Percentiles rank a stretch among this genome's conserved stretches.
These are phyloP conservation scores for Staurois parvus DNA, from an alignment of 2,797 vertebrate species.

Conservation along the genomic window DNA sequence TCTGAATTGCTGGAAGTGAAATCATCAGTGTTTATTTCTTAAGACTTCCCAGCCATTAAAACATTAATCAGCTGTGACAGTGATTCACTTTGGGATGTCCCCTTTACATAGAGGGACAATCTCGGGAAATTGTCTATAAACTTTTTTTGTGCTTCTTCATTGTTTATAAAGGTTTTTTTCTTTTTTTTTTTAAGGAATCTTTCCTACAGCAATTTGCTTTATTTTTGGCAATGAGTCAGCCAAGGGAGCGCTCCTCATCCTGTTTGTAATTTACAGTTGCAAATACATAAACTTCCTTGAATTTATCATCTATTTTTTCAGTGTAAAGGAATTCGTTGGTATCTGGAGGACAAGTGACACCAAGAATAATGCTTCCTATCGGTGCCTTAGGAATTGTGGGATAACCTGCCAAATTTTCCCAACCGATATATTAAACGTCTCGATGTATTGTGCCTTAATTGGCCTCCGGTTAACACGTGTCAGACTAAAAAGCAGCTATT, in stretches of 20 bases:
- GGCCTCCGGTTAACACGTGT: slow-evolving; percentile 21
- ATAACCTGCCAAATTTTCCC: slow-evolving; percentile 54
- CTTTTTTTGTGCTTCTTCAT: neutral
- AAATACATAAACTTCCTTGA: slow-evolving; percentile 67
- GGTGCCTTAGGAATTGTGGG: slow-evolving; percentile 45
- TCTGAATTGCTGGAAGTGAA: slow-evolving; percentile 46
- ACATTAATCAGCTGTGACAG: slow-evolving; percentile 42
- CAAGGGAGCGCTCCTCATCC: slow-evolving; percentile 59
- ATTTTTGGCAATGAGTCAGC: slow-evolving; percentile 69
- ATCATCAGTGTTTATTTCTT: neutral
- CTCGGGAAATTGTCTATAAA: slow-evolving; percentile 27
- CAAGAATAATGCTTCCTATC: slow-evolving; percentile 56
- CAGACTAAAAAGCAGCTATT: slow-evolving; percentile 30
- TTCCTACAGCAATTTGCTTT: slow-evolving; percentile 65
- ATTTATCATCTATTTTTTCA: slow-evolving; percentile 64
- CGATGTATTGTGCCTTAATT: slow-evolving; percentile 54
- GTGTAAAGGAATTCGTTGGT: slow-evolving; percentile 62
- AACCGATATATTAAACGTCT: slow-evolving; percentile 57
- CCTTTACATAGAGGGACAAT: slow-evolving; percentile 9
- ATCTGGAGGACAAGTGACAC: slow-evolving; percentile 57
- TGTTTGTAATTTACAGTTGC: slow-evolving; percentile 58
- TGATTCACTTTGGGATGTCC: slow-evolving; percentile 17
- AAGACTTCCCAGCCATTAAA: slow-evolving; percentile 8
- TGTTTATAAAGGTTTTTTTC: slow-evolving; percentile 58
- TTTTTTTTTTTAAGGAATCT: slow-evolving; percentile 47